Evolutionary conservation across 1,140 invertebrate species (phyloP).

Genomic region (Tribolium madens): DNA sequence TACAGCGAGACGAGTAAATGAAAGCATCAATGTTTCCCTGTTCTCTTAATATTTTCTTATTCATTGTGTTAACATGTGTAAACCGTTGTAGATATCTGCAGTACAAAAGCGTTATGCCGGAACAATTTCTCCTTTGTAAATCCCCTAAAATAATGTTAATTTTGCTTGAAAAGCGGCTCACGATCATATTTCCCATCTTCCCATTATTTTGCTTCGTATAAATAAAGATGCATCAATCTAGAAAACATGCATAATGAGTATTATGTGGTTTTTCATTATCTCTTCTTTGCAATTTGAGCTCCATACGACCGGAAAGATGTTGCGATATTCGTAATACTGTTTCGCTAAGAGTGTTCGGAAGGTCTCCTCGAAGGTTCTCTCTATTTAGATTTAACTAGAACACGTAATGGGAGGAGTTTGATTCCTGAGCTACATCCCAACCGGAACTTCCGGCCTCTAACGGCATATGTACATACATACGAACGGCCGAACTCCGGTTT

Average conservation of each 20-base stretch:
- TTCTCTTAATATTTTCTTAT: slow-evolving; percentile 1
- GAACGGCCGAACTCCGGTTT: not conserved
- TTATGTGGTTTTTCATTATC: slow-evolving; percentile 16
- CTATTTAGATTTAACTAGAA: slow-evolving; percentile 34
- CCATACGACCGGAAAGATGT: not conserved
- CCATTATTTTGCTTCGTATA: slow-evolving; percentile 2
- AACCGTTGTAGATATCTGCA: not conserved
- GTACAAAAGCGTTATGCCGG: not conserved
- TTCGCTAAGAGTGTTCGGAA: not conserved
- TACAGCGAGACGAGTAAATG: no score
- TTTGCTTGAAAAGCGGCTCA: not conserved
- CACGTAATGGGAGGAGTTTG: slow-evolving; percentile 34
- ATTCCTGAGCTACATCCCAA: slow-evolving; percentile 24
- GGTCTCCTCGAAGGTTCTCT: slow-evolving; percentile 7
- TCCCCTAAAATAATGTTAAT: slow-evolving; percentile 22
- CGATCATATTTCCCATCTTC: slow-evolving; percentile 12
- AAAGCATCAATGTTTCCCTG: not conserved
- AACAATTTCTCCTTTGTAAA: slow-evolving; percentile 35
- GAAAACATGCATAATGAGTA: slow-evolving; percentile 11
- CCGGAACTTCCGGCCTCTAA: slow-evolving; percentile 24
- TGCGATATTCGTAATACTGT: no score
- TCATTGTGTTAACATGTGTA: not conserved
- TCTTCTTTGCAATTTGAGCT: not conserved
- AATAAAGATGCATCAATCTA: slow-evolving; percentile 26
- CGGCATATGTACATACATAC: slow-evolving; percentile 16